Evolutionary conservation across 2,113 vertebrate species (phyloP), one percentile per base, ranked within the genome.

Genomic region (Nanorana parkeri): DNA sequence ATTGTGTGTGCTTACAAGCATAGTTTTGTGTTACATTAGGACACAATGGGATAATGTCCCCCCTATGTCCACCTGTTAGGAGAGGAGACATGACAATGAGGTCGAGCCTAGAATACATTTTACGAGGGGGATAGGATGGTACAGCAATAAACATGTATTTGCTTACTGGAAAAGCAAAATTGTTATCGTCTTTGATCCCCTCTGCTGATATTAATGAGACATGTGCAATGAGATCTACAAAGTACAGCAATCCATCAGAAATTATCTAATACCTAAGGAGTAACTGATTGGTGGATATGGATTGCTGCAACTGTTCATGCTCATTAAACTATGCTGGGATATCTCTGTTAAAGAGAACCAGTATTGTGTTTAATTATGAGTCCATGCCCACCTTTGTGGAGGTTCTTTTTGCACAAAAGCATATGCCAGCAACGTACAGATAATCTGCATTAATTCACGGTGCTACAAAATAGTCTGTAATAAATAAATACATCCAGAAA

Each of bases 21-120:
- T 66, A 41, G 24, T 78, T 58, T 65, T 78, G 19, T 19, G 41
- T 66, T 78, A 78, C 60, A 54, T 66, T 24, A 66, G 54, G 58
- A 74, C 56, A 58, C 71, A 76, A 29, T n/a, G 66, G 61, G 26
- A 29, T 21, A 55, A 19, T 66, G 19, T 52, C 15, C 60, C 61
- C 24, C 55, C 61, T 54, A 26, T 47, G 21, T 52, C 60, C 75
- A 78, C 36, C 75, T 78, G 75, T 78, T 78, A 26, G 54, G 47
- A 65, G 41, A 54, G 5, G 41, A 78, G 74, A 5, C 32, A 77
- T 77, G 29, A 77, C 75, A 78, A 78, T 51, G 54, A 47, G 61
- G 66, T 21, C 20, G 29, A 55, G 36, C 16, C 41, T 78, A 65
- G 47, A 66, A 66, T 52, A 66, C 61, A 78, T 66, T 78, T 78